Conservation (phyloP, 2,888 invertebrate species). For the Steromphala cineraria region DNA sequence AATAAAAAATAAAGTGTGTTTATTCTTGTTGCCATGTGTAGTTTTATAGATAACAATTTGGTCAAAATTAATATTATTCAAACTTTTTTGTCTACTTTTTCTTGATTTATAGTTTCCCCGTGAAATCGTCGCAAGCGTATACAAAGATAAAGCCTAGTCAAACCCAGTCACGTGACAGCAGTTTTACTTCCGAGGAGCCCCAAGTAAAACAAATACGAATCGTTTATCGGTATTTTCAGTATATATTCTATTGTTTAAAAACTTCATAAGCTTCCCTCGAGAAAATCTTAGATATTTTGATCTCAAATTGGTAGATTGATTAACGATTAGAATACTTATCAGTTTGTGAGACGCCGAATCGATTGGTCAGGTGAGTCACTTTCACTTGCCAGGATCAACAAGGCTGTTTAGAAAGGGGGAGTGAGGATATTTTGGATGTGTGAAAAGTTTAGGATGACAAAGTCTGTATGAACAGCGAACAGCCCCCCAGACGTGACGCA, state of each 20-base stretch:
- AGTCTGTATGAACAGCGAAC: not conserved
- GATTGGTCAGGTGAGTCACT: not conserved
- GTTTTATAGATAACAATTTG: no score
- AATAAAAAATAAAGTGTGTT: no score
- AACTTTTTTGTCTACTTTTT: no score
- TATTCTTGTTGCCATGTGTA: no score
- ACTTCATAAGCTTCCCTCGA: not conserved
- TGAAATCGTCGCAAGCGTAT: no score
- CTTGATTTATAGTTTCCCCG: no score
- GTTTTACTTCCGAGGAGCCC: not conserved
- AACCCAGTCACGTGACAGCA: no score
- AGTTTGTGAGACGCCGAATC: not conserved
- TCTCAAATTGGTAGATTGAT: not conserved
- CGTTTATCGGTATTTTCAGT: not conserved
- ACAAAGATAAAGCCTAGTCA: no score
- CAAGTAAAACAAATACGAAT: not conserved
- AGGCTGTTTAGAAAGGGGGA: not conserved
- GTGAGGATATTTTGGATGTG: not conserved
- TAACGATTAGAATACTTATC: not conserved
- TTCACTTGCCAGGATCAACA: not conserved
- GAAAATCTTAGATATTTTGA: not conserved
- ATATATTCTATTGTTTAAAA: not conserved
- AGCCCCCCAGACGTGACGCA: conserved; percentile 19
- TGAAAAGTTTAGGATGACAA: not conserved
- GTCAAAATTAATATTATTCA: no score